phyloP scores from a whole-genome alignment of 1,140 invertebrate genomes.

The Dufourea novaeangliae region DNA sequence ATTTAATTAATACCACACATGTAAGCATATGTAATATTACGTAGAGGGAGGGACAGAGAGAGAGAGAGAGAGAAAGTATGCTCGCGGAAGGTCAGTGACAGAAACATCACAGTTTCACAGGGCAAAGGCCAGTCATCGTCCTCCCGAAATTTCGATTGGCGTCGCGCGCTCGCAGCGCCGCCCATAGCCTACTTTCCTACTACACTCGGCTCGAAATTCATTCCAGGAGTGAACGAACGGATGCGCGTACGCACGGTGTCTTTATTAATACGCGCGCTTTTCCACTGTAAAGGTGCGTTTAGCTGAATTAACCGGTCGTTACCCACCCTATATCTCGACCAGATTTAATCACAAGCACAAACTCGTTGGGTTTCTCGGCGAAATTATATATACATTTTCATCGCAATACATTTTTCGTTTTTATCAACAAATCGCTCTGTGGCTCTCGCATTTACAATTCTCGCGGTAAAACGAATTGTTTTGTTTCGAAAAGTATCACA shows the following conservation, averaged over 20 bases:
- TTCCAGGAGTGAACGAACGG: conserved; percentile 46
- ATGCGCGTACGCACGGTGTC: conserved; percentile 40
- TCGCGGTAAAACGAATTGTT: neutral
- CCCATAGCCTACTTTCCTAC: neutral
- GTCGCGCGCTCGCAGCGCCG: neutral
- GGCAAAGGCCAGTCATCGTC: conserved; percentile 55
- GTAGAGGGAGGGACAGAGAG: neutral
- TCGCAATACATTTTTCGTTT: no score
- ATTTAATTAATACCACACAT: neutral
- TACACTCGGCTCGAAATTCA: conserved; percentile 14
- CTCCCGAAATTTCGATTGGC: conserved; percentile 49
- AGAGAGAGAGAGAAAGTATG: no score
- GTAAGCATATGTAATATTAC: neutral
- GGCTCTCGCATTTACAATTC: neutral
- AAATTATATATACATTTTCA: no score
- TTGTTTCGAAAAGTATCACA: no score
- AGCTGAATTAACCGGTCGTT: neutral
- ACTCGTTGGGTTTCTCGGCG: neutral
- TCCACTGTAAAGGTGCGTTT: conserved; percentile 18
- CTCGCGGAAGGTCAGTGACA: conserved; percentile 63
- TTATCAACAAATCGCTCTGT: no score
- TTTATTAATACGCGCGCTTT: conserved; percentile 9
- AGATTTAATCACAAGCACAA: neutral
- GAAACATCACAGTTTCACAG: conserved; percentile 49
- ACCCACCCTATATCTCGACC: neutral